phyloP scores from a whole-genome alignment of 2,113 vertebrate species.

The Andinoacara biseriatus region DNA sequence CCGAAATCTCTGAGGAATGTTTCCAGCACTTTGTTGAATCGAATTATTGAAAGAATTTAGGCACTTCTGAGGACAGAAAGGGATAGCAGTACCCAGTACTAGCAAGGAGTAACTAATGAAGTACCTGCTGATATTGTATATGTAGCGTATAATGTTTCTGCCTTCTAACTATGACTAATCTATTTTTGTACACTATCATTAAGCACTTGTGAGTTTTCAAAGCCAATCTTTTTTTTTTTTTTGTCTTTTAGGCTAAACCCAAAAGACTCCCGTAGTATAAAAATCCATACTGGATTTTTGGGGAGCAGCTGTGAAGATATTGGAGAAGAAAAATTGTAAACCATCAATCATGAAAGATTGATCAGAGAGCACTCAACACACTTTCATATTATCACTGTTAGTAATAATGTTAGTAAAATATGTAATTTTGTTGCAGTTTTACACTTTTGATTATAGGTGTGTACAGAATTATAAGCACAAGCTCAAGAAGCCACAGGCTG shows the following conservation, averaged over 20 bases:
- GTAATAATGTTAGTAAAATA: not conserved
- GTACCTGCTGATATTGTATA: not conserved
- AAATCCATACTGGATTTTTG: not conserved
- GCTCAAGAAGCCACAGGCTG: not conserved
- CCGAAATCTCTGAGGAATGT: not conserved
- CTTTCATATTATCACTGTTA: not conserved
- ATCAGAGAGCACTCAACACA: not conserved
- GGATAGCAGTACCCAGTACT: not conserved
- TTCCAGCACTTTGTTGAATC: not conserved
- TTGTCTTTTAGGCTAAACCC: not conserved
- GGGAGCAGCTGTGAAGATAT: not conserved
- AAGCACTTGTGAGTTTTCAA: not conserved
- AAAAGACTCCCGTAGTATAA: not conserved
- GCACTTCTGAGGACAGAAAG: not conserved
- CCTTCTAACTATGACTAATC: no score
- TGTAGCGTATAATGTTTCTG: not conserved
- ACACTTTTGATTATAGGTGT: not conserved
- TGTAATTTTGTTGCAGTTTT: not conserved
- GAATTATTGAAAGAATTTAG: not conserved
- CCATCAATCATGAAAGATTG: not conserved
- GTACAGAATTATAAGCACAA: not conserved
- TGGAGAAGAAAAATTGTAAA: not conserved
- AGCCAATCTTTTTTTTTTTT: no score
- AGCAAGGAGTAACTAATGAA: not conserved
- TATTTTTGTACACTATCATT: not conserved